A percentile compares a stretch with the other conserved stretches of the same genome.
phyloP scores from a whole-genome alignment of 2,113 vertebrate genomes.

The Silurus glanis region DNA sequence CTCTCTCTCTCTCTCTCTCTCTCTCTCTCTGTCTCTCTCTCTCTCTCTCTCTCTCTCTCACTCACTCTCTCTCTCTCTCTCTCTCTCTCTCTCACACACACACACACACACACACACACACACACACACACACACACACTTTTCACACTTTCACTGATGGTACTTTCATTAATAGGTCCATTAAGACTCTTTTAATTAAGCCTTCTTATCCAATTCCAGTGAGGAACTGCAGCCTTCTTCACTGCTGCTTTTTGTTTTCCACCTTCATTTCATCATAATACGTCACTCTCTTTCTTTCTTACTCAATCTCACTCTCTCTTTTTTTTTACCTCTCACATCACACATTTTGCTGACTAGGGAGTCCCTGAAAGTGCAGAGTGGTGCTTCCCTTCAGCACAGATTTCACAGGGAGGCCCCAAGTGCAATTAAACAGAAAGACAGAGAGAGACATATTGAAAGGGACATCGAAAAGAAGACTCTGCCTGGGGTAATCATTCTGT shows the following conservation, averaged over 20 bases:
- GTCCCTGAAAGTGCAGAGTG: conserved; percentile 39
- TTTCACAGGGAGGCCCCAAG: conserved; percentile 44
- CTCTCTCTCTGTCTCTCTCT: not conserved
- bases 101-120: not conserved
- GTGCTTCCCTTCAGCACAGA: conserved; percentile 27
- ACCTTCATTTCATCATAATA: conserved; percentile 10
- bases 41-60: not conserved
- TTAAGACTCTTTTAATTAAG: conserved; percentile 55
- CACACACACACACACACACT: not conserved
- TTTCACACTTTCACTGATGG: conserved; percentile 15
- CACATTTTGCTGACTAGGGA: conserved; percentile 52
- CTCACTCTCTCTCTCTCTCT: not conserved
- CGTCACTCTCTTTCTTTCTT: not conserved
- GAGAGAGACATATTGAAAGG: conserved; percentile 41
- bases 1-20: not conserved
- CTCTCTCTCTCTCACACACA: not conserved
- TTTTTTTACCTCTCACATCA: not conserved
- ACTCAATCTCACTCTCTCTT: not conserved
- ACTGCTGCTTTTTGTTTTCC: conserved; percentile 21
- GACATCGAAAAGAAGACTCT: conserved; percentile 48
- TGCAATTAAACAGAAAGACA: conserved; percentile 47
- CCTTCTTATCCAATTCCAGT: conserved; percentile 43
- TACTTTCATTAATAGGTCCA: conserved; percentile 52
- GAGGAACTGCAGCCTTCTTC: conserved; percentile 9
- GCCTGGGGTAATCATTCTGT: conserved; percentile 29